Base-by-base conservation (phyloP, 2,797 vertebrate genomes). In the Chrysocyon brachyurus region DNA sequence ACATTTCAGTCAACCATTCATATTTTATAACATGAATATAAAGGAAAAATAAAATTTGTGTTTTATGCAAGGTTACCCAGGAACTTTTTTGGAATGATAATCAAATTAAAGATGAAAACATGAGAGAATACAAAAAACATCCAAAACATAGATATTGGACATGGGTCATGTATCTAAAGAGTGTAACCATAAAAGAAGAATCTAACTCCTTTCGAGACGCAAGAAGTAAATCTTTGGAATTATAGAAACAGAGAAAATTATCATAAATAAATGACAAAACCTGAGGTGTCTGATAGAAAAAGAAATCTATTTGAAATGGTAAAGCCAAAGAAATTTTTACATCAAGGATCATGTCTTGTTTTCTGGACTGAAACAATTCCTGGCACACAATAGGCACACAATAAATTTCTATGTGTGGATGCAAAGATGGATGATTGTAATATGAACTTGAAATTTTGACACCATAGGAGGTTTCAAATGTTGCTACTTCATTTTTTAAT, bases 191-290 rank as follows among this genome's bases (percentile, higher is more conserved):
- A 54, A 91, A 88, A 56, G 16, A 89, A 94, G 28, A 83, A 75
- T 66, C 14, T 59, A 79, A 64, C 6, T 28, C 9, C 64, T 59
- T 94, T 84, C 79, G 10, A 85, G 7, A 92, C 93, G 10, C 84
- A 83, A 31, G 2, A 2, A 57, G 0, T 1, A 82, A 92, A 70
- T 63, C 57, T 70, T 57, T 83, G 9, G 3, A 85, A 72, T 78
- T 86, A 66, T 52, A 88, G 10, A 81, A 24, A 70, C 2, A 84
- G 52, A 89, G 3, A 84, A 70, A 72, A 88, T 59, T 84, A 33
- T 40, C 19, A 75, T 64, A 82, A 87, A 56, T 82, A 72, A 90
- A 56, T 90, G 17, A 81, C 63, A 91, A 94, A 91, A 36, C 6
- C 28, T 70, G 22, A 96, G 3, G 0, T 78, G 6, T 22, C 46